Evolutionary conservation across 2,888 invertebrate genomes (phyloP).

Genomic region (Artemia sinica): DNA sequence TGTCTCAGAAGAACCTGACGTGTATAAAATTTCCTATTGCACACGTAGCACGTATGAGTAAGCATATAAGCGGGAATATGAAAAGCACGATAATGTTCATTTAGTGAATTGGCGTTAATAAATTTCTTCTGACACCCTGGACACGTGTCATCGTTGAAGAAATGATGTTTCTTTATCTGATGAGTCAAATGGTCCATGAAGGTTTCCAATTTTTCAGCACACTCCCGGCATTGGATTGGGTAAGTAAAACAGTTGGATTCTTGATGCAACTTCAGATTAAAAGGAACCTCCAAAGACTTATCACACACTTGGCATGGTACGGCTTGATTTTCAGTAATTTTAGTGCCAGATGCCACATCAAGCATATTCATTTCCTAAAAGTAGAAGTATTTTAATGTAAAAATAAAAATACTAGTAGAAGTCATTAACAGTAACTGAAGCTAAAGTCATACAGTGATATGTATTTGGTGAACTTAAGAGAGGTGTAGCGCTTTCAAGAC

Average conservation of each 20-base stretch:
- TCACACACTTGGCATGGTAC: no score
- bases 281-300: not conserved
- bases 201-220: not conserved
- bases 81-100: constrained; percentile 4
- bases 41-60: not conserved
- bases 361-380: no score
- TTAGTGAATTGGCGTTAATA: not conserved
- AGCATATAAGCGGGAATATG: not conserved
- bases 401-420: no score
- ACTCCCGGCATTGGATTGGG: not conserved
- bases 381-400: no score
- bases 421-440: no score
- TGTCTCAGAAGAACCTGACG: not conserved
- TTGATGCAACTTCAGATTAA: not conserved
- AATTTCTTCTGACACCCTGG: not conserved
- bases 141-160: not conserved
- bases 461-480: no score
- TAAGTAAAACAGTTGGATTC: constrained; percentile 2
- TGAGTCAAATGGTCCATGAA: not conserved
- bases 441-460: no score
- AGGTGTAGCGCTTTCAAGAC: no score
- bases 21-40: not conserved
- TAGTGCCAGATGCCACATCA: no score
- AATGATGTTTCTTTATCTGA: constrained; percentile 5
- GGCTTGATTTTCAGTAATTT: no score